phyloP scores from a whole-genome alignment of 2,797 vertebrate species.

The Macropodus opercularis region DNA sequence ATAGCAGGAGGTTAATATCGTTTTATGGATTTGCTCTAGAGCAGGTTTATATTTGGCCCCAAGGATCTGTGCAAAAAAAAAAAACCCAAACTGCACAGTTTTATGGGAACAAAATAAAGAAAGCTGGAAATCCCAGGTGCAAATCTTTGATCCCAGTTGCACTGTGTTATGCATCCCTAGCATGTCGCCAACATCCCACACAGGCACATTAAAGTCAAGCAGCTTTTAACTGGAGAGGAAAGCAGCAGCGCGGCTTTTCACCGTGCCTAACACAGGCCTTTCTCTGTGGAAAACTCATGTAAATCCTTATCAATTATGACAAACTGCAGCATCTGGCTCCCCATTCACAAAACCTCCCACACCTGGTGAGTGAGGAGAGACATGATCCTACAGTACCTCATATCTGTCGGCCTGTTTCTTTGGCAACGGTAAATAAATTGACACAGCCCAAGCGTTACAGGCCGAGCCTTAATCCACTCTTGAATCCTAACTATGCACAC shows the following conservation, averaged over 20 bases:
- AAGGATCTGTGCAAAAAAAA: conserved; percentile 15
- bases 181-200: conserved; percentile 47
- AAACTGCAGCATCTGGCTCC: conserved; percentile 59
- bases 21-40: not conserved
- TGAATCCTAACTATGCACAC: conserved; percentile 71
- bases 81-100: no score
- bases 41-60: not conserved
- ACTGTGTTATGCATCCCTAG: conserved; percentile 42
- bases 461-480: conserved; percentile 62
- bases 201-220: conserved; percentile 40
- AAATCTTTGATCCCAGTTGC: conserved; percentile 47
- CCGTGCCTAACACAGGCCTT: conserved; percentile 46
- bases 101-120: conserved; percentile 32
- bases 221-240: conserved; percentile 29
- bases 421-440: conserved; percentile 73
- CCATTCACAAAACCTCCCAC: conserved; percentile 66
- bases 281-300: conserved; percentile 44
- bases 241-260: conserved; percentile 36
- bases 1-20: not conserved
- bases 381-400: conserved; percentile 61
- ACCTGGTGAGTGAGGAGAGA: conserved; percentile 74
- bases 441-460: conserved; percentile 53
- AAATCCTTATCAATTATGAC: conserved; percentile 72
- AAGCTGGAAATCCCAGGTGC: conserved; percentile 54
- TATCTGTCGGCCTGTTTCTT: conserved; percentile 64